Conservation (phyloP, 2,113 vertebrate species). For the Brachypteracias leptosomus region DNA sequence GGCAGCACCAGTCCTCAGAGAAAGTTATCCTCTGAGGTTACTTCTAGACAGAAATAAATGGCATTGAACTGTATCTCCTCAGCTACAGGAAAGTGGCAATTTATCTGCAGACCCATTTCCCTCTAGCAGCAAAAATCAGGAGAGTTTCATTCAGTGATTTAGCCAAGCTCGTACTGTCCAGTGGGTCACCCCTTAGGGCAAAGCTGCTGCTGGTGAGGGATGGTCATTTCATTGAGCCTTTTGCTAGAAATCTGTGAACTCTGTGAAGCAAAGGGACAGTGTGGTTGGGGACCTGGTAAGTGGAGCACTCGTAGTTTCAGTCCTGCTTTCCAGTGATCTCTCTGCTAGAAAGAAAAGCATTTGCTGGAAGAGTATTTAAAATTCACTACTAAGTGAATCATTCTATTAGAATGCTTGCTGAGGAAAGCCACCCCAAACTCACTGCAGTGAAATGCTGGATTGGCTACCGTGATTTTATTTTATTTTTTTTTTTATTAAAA, state of each 20-base stretch:
- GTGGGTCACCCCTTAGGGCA: not conserved
- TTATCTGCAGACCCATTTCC: not conserved
- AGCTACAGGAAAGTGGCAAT: not conserved
- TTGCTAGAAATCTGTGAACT: not conserved
- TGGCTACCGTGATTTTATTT: rapidly evolving
- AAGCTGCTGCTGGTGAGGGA: not conserved
- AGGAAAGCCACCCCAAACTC: not conserved
- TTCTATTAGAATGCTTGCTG: not conserved
- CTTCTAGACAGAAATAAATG: not conserved
- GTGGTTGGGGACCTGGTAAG: not conserved
- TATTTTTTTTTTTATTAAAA: constrained; percentile 33
- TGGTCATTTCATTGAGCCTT: not conserved
- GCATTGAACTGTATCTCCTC: not conserved
- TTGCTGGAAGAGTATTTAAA: not conserved
- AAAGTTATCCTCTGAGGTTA: not conserved
- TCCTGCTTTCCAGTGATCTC: not conserved
- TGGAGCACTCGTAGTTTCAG: no score
- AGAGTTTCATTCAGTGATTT: not conserved
- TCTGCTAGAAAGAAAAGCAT: not conserved
- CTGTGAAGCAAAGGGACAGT: not conserved
- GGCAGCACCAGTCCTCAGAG: not conserved
- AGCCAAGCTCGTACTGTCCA: not conserved
- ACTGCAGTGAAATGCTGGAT: not conserved
- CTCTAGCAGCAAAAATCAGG: not conserved
- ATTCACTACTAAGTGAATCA: not conserved